Conservation (phyloP, 64 coral and sea anemone species). For the Platygyra sinensis region DNA sequence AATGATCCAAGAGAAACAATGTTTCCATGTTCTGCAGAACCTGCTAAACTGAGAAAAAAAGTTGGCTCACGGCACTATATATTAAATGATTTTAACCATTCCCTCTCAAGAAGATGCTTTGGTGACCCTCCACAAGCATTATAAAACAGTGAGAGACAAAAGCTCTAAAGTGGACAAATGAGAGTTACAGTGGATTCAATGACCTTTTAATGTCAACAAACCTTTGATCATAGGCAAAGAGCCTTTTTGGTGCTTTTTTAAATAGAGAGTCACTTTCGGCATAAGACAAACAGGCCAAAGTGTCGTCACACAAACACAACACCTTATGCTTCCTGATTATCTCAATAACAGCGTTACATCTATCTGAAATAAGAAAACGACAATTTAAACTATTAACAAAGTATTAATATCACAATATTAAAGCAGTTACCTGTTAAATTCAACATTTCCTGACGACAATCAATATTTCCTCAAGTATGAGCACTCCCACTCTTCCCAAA, state of each 20-base stretch:
- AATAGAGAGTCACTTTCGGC: conserved; percentile 31
- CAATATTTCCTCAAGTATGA: too few relatives aligned
- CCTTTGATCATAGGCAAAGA: conserved; percentile 76
- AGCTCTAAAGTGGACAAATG: too few relatives aligned
- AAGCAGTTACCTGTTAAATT: too few relatives aligned
- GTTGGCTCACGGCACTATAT: not conserved
- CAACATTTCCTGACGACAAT: too few relatives aligned
- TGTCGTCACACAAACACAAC: conserved; percentile 69
- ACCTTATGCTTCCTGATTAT: conserved; percentile 58
- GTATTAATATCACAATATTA: too few relatives aligned
- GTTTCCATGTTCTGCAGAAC: conserved; percentile 14
- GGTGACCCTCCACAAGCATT: too few relatives aligned
- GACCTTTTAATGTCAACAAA: not conserved
- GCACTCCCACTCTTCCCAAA: too few relatives aligned
- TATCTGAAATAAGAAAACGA: not conserved
- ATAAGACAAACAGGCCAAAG: not conserved
- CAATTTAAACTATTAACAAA: too few relatives aligned
- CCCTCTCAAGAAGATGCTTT: too few relatives aligned
- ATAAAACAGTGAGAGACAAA: too few relatives aligned
- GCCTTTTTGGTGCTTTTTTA: conserved; percentile 44
- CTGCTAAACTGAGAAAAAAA: not conserved
- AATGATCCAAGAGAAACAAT: conserved; percentile 66
- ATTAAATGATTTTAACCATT: too few relatives aligned
- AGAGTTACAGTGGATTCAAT: too few relatives aligned
- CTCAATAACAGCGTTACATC: conserved; percentile 43